These are phyloP conservation scores for Cyprinella venusta DNA, from an alignment of 2,797 vertebrate species.

Conservation along the genomic window DNA sequence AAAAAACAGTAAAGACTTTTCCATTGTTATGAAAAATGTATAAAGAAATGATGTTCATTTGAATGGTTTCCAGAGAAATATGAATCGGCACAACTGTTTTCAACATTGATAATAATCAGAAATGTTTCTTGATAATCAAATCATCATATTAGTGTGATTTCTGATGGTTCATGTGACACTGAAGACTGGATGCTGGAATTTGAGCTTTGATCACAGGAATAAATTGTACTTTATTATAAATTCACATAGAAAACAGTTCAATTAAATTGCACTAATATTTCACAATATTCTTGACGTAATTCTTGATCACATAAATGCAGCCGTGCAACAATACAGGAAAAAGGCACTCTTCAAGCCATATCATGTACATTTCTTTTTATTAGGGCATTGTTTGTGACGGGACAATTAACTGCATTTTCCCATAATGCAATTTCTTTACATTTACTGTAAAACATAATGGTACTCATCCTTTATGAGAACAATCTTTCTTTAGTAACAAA, in stretches of 20 bases:
- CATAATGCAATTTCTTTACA: background rate
- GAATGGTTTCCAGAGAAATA: background rate
- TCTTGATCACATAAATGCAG: background rate
- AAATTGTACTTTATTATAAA: no score
- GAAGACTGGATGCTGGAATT: no score
- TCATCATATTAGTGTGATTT: no score
- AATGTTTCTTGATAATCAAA: background rate
- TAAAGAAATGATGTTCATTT: no score
- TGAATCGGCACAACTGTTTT: background rate
- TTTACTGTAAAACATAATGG: background rate
- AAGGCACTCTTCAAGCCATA: background rate
- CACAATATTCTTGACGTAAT: background rate
- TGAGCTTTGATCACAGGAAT: no score
- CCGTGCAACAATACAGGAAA: background rate
- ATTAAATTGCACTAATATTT: background rate
- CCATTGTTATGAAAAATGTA: background rate
- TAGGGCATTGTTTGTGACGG: background rate
- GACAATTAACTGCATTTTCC: constrained; percentile 4
- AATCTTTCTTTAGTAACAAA: background rate
- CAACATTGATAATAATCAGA: background rate
- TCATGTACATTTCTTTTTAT: background rate
- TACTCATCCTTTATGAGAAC: background rate
- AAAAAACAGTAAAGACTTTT: no score
- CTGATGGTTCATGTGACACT: no score
- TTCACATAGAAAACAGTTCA: no score